Base-by-base conservation (phyloP, 1,140 invertebrate genomes). In the Frieseomelitta varia region DNA sequence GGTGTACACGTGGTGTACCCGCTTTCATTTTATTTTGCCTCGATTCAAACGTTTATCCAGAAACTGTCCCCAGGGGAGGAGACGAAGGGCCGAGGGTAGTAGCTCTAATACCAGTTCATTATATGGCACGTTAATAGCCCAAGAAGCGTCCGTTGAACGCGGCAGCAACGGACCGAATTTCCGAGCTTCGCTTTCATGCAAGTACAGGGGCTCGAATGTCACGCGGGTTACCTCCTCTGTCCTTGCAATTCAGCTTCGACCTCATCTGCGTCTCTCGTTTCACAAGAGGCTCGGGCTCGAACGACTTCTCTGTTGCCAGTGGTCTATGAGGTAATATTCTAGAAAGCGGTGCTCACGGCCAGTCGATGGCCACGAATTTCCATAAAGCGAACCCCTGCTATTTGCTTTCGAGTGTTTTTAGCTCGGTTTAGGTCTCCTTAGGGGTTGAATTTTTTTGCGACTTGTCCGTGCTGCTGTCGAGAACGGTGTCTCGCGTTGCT, bases 231-330 rank as follows among this genome's bases (percentile, higher is more conserved):
- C 65, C 81, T 83, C 53, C 75, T 58, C 81, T 58, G 81, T 69
- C 47, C 76, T 84, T 56, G 75, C 75, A 84, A 84, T 84, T 84
- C 81, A 84, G 76, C 55, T 24, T 55, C 65, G 76, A 71, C 81
- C 76, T 84, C 81, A 63, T 79, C 81, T 17, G 34, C 39, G 75
- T 79, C 81, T 79, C 81, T 47, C 58, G 81, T 84, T 84, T 84
- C 81, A 71, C 47, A 58, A 71, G 81, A 78, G 67, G 27, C 67
- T 72, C 76, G 67, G 67, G 27, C 67, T 72, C 76, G 55, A 72
- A 68, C 51, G 73, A 56, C 34, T 56, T 67, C 58, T 56, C 73
- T 24, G 51, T 55, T 39, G 1, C 51, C 12, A 2, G 34, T 55
- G 34, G n/a, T 77, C 55, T 69, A 69, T 30, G 55, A 69, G 53